phyloP scores from a whole-genome alignment of 2,113 vertebrate species.

The Tichodroma muraria region DNA sequence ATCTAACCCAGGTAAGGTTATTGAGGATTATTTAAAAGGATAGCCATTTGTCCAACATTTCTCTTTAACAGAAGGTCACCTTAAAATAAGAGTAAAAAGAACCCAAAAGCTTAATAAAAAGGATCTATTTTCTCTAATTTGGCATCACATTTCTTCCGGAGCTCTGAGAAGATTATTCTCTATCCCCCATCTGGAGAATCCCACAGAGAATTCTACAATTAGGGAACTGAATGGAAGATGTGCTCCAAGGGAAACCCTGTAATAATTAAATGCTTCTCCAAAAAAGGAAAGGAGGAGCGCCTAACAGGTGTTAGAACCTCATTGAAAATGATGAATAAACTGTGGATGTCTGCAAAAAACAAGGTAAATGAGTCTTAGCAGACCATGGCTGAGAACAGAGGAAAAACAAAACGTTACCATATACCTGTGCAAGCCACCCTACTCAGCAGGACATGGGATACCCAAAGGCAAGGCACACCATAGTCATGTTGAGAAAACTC shows the following conservation, averaged over 20 bases:
- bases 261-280: conserved; percentile 50
- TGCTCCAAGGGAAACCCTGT: conserved; percentile 39
- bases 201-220: conserved; percentile 55
- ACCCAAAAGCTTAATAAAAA: conserved; percentile 54
- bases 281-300: not conserved
- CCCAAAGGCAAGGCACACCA: not conserved
- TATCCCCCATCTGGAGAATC: conserved; percentile 57
- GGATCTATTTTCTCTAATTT: conserved; percentile 63
- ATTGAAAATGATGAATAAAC: not conserved
- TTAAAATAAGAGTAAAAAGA: conserved; percentile 44
- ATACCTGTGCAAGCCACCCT: not conserved
- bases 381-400: not conserved
- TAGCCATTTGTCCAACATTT: not conserved
- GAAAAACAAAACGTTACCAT: not conserved
- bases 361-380: not conserved
- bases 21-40: conserved; percentile 2
- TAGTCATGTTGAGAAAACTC: not conserved
- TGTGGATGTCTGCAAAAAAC: not conserved
- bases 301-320: conserved; percentile 22
- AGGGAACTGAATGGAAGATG: conserved; percentile 32
- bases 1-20: not conserved
- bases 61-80: conserved; percentile 31
- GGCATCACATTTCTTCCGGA: conserved; percentile 55
- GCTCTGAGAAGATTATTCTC: conserved; percentile 54
- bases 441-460: not conserved